Conservation (phyloP, 2,888 invertebrate species). For the Acronicta leporina region DNA sequence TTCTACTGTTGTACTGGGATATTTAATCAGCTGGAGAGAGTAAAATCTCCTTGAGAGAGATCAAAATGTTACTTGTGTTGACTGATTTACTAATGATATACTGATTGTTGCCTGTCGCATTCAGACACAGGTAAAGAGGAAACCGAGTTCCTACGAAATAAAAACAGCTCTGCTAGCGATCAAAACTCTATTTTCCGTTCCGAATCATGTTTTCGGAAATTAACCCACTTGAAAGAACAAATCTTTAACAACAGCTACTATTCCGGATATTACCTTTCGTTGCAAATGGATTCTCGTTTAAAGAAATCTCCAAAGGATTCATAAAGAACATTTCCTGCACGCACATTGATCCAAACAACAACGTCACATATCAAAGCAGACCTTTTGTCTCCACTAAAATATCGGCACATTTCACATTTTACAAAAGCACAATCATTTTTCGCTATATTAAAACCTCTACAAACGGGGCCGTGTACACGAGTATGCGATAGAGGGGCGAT, state of each 20-base stretch:
- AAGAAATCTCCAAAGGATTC: background rate
- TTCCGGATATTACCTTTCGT: background rate
- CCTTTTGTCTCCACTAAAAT: background rate
- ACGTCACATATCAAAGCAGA: background rate
- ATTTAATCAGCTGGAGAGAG: background rate
- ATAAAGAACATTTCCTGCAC: background rate
- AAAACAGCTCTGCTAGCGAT: too few species aligned
- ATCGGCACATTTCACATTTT: background rate
- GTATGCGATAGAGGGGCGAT: constrained; percentile 3
- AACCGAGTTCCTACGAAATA: too few species aligned
- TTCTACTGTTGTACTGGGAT: background rate
- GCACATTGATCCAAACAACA: background rate
- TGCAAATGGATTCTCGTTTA: background rate
- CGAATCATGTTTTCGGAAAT: background rate
- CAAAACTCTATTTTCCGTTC: background rate
- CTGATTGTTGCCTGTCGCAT: too few species aligned
- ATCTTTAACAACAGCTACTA: background rate
- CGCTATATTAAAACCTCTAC: constrained; percentile 7
- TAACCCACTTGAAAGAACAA: background rate
- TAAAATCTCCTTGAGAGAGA: background rate
- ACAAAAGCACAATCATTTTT: background rate
- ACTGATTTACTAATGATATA: too few species aligned
- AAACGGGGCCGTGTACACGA: background rate
- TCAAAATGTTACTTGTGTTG: too few species aligned
- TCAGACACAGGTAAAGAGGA: too few species aligned